These are phyloP conservation scores for Rhegmatorhina hoffmannsi DNA, from an alignment of 2,113 vertebrate species.

Conservation along the genomic window DNA sequence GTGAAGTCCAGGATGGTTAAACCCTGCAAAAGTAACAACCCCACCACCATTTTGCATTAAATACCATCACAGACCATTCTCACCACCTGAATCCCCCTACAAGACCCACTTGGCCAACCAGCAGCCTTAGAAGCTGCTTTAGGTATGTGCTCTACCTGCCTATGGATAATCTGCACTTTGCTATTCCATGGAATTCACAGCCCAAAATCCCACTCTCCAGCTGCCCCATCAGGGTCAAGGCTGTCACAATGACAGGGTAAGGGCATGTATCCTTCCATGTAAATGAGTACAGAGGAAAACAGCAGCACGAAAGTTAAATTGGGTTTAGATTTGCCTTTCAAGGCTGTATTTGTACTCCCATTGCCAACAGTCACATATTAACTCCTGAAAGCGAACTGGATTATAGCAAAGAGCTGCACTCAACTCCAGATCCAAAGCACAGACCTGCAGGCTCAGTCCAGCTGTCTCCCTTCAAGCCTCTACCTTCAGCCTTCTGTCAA, in stretches of 20 bases:
- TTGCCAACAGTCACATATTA: background rate
- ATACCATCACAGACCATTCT: background rate
- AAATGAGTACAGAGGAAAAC: background rate
- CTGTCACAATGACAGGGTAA: background rate
- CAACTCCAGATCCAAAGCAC: background rate
- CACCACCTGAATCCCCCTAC: background rate
- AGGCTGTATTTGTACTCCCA: background rate
- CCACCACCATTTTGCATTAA: background rate
- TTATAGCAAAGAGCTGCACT: background rate
- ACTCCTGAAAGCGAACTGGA: background rate
- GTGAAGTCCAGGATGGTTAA: background rate
- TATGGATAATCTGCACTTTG: background rate
- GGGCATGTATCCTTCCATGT: background rate
- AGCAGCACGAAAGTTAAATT: background rate
- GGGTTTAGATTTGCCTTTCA: background rate
- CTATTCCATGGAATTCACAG: background rate
- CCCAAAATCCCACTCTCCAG: background rate
- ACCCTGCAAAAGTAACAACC: background rate
- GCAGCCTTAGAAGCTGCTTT: background rate
- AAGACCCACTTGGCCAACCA: background rate
- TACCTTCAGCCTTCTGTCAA: background rate
- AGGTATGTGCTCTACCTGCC: background rate
- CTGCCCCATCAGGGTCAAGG: background rate
- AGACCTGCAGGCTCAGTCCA: background rate
- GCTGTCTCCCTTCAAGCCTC: background rate